These are phyloP conservation scores for Parnassius mnemosyne DNA, from an alignment of 2,888 invertebrate species.

Conservation along the genomic window DNA sequence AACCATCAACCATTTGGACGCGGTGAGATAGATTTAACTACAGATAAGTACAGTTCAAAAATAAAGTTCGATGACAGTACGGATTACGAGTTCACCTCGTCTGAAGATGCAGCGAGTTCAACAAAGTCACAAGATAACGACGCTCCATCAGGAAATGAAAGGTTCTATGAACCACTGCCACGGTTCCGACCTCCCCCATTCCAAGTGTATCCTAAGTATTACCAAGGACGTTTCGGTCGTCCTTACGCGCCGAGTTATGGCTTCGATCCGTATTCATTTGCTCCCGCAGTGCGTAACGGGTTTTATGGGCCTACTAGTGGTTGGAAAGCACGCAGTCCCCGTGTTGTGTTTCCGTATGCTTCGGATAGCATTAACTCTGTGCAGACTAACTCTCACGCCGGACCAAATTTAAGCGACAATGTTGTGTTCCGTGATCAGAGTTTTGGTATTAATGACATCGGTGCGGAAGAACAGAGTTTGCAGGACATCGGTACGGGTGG, in stretches of 20 bases:
- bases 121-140: conserved; percentile 40
- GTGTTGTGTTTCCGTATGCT: conserved; percentile 74
- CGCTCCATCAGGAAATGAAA: conserved; percentile 57
- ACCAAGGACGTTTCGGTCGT: conserved; percentile 60
- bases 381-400: conserved; percentile 68
- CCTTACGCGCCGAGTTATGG: conserved; percentile 64
- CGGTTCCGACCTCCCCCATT: conserved; percentile 47
- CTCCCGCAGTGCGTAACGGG: conserved; percentile 57
- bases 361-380: conserved; percentile 61
- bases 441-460: conserved; percentile 80
- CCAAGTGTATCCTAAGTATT: conserved; percentile 51
- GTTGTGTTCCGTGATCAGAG: conserved; percentile 81
- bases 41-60: conserved; percentile 47
- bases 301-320: conserved; percentile 51
- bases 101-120: conserved; percentile 43
- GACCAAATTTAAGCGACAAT: conserved; percentile 65
- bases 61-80: conserved; percentile 74
- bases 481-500: conserved; percentile 82
- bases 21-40: conserved; percentile 69
- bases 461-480: conserved; percentile 79
- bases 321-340: conserved; percentile 72
- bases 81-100: conserved; percentile 71
- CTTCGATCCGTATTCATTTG: conserved; percentile 57
- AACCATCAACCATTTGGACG: conserved; percentile 57
- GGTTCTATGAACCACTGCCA: conserved; percentile 62